Evolutionary conservation across 2,888 invertebrate species (phyloP), one percentile per base, ranked within the genome.

Genomic region (Thymelicus sylvestris): DNA sequence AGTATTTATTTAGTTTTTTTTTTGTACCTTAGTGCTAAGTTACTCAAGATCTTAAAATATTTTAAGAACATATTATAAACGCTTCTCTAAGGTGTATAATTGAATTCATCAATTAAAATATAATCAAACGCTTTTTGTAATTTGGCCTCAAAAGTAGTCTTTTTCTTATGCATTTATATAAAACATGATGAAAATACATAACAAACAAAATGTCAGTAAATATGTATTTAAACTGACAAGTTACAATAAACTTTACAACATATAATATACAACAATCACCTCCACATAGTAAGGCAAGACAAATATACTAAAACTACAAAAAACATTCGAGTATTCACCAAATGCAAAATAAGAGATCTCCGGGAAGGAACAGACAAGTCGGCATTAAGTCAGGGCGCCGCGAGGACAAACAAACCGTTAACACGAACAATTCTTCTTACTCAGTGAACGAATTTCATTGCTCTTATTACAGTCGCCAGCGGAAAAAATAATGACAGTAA

Each of bases 341-440:
- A 87, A 88, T 88, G 88, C 88, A 83, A 78, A 73, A 74, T 13
- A 71, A 86, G 88, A 89, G 89, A 88, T 88, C 88, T 85, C 66
- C 71, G 77, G 75, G 72, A 72, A 71, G 73, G 68, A 65, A 74
- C 72, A 59, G 66, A 68, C 79, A 77, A 75, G 72, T 71, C 62
- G 61, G 63, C 66, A 67, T 67, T 41, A 55, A 47, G 15, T 13
- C 12, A 57, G 38, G 6, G 8, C 55, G 55, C 24, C 57, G 38
- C 57, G 31, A 38, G 38, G 38, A 13, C 57, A 57, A 57, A 38
- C 31, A 57, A 57, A 57, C 55, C 15, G 15, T 15, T 10, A 15
- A 1, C 12, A 24, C 24, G 24, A 7, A 19, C 7, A 7, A 39
- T 3, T 7, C 44, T n/a, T n/a, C n/a, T n/a, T n/a, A n/a, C n/a